Evolutionary conservation across 2,113 vertebrate species (phyloP).

Genomic region (Microtus ochrogaster): DNA sequence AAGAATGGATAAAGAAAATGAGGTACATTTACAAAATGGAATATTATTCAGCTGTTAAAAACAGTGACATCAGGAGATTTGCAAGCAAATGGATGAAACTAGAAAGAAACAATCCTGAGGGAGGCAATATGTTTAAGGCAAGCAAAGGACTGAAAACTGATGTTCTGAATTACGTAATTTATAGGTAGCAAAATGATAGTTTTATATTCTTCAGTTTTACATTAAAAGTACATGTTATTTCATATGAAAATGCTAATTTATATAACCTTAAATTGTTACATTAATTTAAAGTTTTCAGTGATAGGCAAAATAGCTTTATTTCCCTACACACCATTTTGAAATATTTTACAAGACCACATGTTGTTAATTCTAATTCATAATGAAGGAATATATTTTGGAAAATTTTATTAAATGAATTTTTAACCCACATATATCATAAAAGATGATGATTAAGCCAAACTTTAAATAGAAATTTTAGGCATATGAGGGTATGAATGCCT

Average conservation of each 20-base stretch:
- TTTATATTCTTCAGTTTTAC: neutral
- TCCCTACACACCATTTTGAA: neutral
- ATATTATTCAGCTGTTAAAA: neutral
- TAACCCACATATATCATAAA: neutral
- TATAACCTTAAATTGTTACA: neutral
- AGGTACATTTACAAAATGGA: neutral
- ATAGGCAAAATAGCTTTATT: neutral
- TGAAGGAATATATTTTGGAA: neutral
- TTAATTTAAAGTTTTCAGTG: constrained; percentile 26
- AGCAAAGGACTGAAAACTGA: neutral
- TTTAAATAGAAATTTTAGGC: neutral
- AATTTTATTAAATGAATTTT: constrained; percentile 1
- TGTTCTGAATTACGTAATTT: neutral
- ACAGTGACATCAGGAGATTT: neutral
- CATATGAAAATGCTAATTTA: neutral
- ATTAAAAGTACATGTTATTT: neutral
- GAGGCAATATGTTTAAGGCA: neutral
- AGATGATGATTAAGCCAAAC: neutral
- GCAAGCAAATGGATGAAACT: neutral
- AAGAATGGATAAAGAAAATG: neutral
- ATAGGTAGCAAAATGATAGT: neutral
- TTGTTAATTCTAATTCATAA: neutral
- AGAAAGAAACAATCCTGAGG: neutral
- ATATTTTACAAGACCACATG: neutral
- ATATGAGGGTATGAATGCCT: neutral